phyloP scores from a whole-genome alignment of 2,797 vertebrate species.

The Xenentodon cancila region DNA sequence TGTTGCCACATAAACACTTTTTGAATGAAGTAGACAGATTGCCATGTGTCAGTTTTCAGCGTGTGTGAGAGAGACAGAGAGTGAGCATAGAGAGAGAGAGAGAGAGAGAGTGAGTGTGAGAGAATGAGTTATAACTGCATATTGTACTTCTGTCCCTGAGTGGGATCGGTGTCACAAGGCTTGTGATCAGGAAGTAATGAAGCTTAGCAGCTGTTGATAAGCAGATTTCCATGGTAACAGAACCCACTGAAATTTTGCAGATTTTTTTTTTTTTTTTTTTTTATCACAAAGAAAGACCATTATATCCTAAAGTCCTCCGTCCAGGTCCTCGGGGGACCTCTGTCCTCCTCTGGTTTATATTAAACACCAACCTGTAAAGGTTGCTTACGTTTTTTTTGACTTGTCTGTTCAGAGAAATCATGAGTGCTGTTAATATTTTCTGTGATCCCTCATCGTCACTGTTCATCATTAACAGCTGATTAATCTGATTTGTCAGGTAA shows the following conservation, averaged over 20 bases:
- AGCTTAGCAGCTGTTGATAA: conserved; percentile 72
- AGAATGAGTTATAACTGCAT: background rate
- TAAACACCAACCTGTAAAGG: too few species aligned
- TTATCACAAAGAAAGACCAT: conserved; percentile 22
- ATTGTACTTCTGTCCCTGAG: conserved; percentile 25
- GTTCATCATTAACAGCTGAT: too few species aligned
- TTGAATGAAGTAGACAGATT: conserved; percentile 8
- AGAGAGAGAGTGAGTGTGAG: too few species aligned
- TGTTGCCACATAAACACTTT: background rate
- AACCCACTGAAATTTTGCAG: conserved; percentile 5
- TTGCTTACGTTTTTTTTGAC: too few species aligned
- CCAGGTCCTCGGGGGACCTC: too few species aligned
- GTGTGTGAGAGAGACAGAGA: too few species aligned
- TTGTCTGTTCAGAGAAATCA: too few species aligned
- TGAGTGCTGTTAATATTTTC: too few species aligned
- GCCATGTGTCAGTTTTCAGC: conserved; percentile 25
- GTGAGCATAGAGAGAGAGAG: too few species aligned
- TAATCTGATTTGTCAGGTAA: too few species aligned
- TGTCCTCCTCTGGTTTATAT: too few species aligned
- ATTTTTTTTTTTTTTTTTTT: conserved; percentile 10
- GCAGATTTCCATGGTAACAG: conserved; percentile 55
- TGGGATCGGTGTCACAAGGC: conserved; percentile 61
- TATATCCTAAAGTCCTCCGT: background rate
- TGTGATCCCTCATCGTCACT: too few species aligned
- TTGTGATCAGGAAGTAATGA: conserved; percentile 69